Conservation (phyloP, 1,140 invertebrate genomes). For the Philaenus spumarius region DNA sequence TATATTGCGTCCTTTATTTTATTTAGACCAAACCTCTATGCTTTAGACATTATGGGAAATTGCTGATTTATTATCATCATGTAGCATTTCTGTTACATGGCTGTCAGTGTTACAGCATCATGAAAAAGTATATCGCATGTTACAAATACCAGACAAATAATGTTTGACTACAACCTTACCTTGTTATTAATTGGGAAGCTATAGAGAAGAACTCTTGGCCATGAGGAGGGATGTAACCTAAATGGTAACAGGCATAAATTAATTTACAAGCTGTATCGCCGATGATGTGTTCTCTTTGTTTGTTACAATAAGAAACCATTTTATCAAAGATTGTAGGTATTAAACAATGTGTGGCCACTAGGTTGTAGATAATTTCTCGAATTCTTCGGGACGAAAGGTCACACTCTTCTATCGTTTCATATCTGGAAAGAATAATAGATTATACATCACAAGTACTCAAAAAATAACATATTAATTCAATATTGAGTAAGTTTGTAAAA, state of each 20-base stretch:
- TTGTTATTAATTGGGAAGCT: slow-evolving; percentile 18
- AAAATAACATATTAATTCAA: too few relatives aligned
- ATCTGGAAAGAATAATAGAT: slow-evolving; percentile 8
- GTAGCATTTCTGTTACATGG: too few relatives aligned
- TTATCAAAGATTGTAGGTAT: slow-evolving; percentile 21
- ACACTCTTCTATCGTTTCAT: neutral
- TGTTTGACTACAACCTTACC: slow-evolving; percentile 16
- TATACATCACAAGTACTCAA: neutral
- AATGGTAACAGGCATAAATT: slow-evolving; percentile 21
- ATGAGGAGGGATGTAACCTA: slow-evolving; percentile 24
- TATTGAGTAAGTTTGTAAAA: too few relatives aligned
- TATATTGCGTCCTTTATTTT: too few relatives aligned
- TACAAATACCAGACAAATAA: neutral
- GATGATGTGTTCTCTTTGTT: slow-evolving; percentile 19
- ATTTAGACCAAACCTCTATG: too few relatives aligned
- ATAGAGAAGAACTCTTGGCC: slow-evolving; percentile 18
- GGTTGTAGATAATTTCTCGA: slow-evolving; percentile 19
- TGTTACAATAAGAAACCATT: slow-evolving; percentile 23
- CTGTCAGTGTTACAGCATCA: too few relatives aligned
- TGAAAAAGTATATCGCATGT: neutral
- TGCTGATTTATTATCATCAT: too few relatives aligned
- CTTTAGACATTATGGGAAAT: too few relatives aligned
- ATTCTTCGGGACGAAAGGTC: slow-evolving; percentile 20
- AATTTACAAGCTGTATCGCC: slow-evolving; percentile 28
- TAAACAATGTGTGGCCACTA: slow-evolving; percentile 11